Conservation (phyloP, 2,797 vertebrate genomes). For the Myripristis murdjan region DNA sequence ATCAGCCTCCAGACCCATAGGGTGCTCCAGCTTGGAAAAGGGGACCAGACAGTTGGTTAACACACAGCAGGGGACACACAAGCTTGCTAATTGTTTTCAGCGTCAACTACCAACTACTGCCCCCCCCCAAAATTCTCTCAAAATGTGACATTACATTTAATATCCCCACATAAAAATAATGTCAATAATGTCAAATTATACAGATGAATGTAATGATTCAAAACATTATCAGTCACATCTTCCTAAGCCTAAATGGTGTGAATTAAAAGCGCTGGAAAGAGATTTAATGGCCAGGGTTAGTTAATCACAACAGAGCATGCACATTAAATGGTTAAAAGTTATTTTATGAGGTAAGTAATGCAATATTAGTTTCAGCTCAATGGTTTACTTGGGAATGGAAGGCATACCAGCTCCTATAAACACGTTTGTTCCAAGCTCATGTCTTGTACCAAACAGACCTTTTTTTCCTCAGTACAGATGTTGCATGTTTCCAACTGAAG, state of each 20-base stretch:
- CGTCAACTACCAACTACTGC: slow-evolving; percentile 63
- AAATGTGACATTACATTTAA: slow-evolving; percentile 60
- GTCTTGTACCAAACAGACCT: slow-evolving; percentile 51
- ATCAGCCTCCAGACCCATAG: slow-evolving; percentile 89
- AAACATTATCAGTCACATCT: slow-evolving; percentile 53
- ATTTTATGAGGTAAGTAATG: slow-evolving; percentile 82
- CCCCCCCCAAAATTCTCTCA: slow-evolving; percentile 26
- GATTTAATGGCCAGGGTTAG: slow-evolving; percentile 82
- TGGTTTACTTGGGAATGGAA: slow-evolving; percentile 77
- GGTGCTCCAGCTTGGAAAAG: slow-evolving; percentile 91
- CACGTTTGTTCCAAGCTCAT: slow-evolving; percentile 61
- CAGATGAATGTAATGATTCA: slow-evolving; percentile 66
- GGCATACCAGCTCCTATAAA: slow-evolving; percentile 74
- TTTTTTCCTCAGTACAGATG: slow-evolving; percentile 45
- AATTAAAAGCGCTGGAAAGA: slow-evolving; percentile 78
- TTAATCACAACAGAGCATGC: slow-evolving; percentile 84
- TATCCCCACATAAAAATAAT: slow-evolving; percentile 54
- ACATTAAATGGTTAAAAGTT: slow-evolving; percentile 84
- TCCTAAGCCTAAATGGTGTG: slow-evolving; percentile 60
- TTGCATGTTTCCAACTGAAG: slow-evolving; percentile 3
- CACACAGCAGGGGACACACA: slow-evolving; percentile 88
- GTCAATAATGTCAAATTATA: slow-evolving; percentile 53
- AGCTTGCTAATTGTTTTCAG: slow-evolving; percentile 76
- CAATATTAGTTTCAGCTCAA: slow-evolving; percentile 85
- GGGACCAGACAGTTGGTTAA: slow-evolving; percentile 93